phyloP scores from a whole-genome alignment of 2,113 vertebrate genomes.

The Gnathonemus longibarbis region DNA sequence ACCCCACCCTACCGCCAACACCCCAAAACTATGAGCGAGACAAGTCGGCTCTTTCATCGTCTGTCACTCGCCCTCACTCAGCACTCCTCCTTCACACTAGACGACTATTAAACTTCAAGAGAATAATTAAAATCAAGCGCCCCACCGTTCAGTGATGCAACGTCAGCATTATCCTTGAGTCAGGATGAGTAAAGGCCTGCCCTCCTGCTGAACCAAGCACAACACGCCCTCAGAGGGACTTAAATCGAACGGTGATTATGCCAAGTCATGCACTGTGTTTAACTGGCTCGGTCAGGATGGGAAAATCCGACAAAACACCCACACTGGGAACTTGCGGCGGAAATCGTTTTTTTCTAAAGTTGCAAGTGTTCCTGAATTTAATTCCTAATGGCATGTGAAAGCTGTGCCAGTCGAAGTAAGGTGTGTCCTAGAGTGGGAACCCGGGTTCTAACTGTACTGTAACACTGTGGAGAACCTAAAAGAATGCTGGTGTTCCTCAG shows the following conservation, averaged over 20 bases:
- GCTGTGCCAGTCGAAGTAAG: neutral
- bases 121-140: slow-evolving; percentile 1
- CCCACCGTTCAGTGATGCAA: neutral
- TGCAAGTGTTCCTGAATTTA: neutral
- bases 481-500: neutral
- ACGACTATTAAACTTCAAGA: slow-evolving; percentile 8
- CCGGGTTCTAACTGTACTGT: neutral
- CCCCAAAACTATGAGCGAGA: neutral
- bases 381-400: neutral
- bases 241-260: slow-evolving; percentile 46
- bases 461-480: neutral
- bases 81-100: neutral
- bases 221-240: slow-evolving; percentile 33
- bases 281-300: slow-evolving; percentile 49
- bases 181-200: slow-evolving; percentile 1
- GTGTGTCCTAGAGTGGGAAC: neutral
- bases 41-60: neutral
- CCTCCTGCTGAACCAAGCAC: slow-evolving; percentile 32
- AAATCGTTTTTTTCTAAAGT: slow-evolving; percentile 44
- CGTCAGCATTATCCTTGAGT: neutral
- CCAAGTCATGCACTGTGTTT: slow-evolving; percentile 56
- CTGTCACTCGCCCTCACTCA: neutral
- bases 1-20: neutral
- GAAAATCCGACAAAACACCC: slow-evolving; percentile 45
- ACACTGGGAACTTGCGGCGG: slow-evolving; percentile 57